A percentile compares a stretch with the other conserved stretches of the same genome.
Conservation (phyloP, 1,140 invertebrate species). For the Bathynomus jamesi region DNA sequence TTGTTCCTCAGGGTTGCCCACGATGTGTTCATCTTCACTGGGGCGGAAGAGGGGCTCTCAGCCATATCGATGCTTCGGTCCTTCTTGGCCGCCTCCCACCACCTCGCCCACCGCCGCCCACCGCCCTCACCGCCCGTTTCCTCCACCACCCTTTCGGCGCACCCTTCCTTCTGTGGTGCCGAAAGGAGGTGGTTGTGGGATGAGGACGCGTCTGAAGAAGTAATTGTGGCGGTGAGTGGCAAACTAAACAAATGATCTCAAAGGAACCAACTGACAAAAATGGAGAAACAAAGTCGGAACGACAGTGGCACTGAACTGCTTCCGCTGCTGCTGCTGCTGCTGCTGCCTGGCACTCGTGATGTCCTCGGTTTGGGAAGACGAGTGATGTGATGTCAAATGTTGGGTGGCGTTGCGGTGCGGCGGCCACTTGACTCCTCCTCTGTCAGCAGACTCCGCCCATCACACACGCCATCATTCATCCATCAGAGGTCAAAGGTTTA, state of each 20-base stretch:
- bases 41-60: background rate
- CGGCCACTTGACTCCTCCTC: constrained; percentile 34
- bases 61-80: background rate
- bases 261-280: too few species aligned
- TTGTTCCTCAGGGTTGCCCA: background rate
- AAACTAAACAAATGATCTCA: too few species aligned
- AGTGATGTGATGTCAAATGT: constrained; percentile 27
- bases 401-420: constrained; percentile 26
- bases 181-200: constrained; percentile 10
- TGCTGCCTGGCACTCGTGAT: constrained; percentile 5
- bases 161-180: background rate
- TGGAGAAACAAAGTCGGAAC: too few species aligned
- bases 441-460: constrained; percentile 31
- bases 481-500: background rate
- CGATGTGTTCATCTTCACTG: constrained; percentile 5
- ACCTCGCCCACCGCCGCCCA: constrained; percentile 25
- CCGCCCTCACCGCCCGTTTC: constrained; percentile 17
- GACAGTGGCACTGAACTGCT: background rate
- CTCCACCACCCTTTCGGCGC: background rate
- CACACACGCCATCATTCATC: constrained; percentile 19
- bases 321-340: background rate
- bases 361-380: constrained; percentile 8
- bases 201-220: constrained; percentile 16
- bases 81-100: constrained; percentile 18
- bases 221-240: constrained; percentile 31